Evolutionary conservation across 1,140 invertebrate species (phyloP).

Genomic region (Schlechtendalia chinensis): DNA sequence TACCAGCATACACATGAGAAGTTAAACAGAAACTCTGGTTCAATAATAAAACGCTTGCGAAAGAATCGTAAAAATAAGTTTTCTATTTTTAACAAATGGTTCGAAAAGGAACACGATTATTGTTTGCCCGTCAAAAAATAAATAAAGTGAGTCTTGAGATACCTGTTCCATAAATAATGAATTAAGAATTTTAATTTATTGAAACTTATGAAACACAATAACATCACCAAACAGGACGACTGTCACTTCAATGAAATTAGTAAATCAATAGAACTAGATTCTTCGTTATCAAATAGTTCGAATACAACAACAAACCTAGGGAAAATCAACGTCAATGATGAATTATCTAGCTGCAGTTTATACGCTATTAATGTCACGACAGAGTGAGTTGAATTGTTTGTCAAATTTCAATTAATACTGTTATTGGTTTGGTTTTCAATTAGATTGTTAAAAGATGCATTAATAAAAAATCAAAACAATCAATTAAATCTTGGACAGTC

Average conservation of each 20-base stretch:
- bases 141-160: background rate
- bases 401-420: background rate
- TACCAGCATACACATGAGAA: background rate
- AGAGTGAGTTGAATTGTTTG: background rate
- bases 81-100: slow-evolving; percentile 9
- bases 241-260: background rate
- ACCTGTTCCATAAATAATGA: too few relatives aligned
- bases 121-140: slow-evolving; percentile 19
- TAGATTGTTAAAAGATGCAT: slow-evolving; percentile 39
- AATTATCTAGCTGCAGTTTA: slow-evolving; percentile 31
- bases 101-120: slow-evolving; percentile 38
- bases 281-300: background rate
- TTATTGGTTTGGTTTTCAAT: background rate
- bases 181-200: background rate
- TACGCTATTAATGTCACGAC: slow-evolving; percentile 36
- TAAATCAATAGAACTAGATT: background rate
- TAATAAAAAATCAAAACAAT: slow-evolving; percentile 32
- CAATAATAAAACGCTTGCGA: background rate
- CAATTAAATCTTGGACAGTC: background rate
- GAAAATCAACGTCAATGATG: slow-evolving; percentile 25
- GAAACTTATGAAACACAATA: background rate
- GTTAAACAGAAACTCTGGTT: background rate
- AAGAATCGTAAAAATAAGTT: background rate
- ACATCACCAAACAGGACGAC: background rate
- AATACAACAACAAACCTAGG: background rate